phyloP scores from a whole-genome alignment of 2,888 invertebrate species.

The Phalera bucephala region DNA sequence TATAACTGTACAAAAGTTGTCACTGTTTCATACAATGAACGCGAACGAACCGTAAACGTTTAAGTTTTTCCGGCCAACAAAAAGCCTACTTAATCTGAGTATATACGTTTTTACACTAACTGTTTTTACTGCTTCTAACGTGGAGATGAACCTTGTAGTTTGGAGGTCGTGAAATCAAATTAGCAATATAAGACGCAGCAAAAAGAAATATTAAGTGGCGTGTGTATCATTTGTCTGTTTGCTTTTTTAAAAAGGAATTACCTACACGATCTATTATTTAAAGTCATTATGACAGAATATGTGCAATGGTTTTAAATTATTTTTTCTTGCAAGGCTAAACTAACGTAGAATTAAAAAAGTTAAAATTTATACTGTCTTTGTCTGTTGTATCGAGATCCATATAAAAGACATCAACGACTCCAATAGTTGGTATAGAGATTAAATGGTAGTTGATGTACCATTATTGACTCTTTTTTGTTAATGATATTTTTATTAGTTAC shows the following conservation, averaged over 20 bases:
- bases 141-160: conserved; percentile 37
- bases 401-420: conserved; percentile 35
- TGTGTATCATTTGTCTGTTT: conserved; percentile 12
- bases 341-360: too few species aligned
- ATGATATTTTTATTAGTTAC: too few species aligned
- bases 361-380: too few species aligned
- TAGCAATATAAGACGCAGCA: conserved; percentile 22
- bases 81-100: conserved; percentile 14
- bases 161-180: conserved; percentile 50
- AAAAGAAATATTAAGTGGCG: conserved; percentile 1
- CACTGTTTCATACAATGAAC: conserved; percentile 23
- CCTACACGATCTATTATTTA: too few species aligned
- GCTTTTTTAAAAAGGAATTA: not conserved
- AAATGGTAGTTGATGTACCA: too few species aligned
- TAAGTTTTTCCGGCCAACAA: conserved; percentile 22
- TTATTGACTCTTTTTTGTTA: too few species aligned
- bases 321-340: too few species aligned
- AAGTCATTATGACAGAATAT: too few species aligned
- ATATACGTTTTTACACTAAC: conserved; percentile 17
- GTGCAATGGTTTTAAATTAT: too few species aligned
- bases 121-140: conserved; percentile 18
- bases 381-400: conserved; percentile 6
- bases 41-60: conserved; percentile 34
- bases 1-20: conserved; percentile 42
- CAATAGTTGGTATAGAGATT: conserved; percentile 4